Evolutionary conservation across 2,888 invertebrate species (phyloP).

Genomic region (Tryphoninae sp.): DNA sequence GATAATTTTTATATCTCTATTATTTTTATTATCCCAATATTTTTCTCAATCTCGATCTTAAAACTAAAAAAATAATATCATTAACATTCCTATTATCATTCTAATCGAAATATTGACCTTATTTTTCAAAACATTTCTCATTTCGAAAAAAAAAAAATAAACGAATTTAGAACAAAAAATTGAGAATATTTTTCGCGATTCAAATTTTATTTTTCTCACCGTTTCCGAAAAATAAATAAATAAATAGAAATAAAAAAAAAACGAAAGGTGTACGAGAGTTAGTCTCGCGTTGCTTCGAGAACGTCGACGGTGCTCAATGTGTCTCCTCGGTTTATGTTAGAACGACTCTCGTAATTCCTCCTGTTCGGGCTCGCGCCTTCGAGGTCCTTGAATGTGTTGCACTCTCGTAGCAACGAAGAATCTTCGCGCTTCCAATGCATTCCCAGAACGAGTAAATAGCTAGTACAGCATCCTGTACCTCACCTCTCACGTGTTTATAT

Average conservation of each 20-base stretch:
- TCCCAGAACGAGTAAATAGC: conserved; percentile 45
- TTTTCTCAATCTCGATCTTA: too few relatives aligned
- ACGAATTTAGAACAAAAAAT: too few relatives aligned
- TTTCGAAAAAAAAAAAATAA: too few relatives aligned
- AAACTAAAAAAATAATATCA: too few relatives aligned
- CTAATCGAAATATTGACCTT: too few relatives aligned
- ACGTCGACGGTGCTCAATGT: conserved; percentile 17
- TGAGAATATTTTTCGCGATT: too few relatives aligned
- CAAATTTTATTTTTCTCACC: too few relatives aligned
- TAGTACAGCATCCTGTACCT: conserved; percentile 35
- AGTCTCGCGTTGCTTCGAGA: neutral
- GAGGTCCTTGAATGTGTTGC: conserved; percentile 7
- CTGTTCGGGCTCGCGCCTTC: conserved; percentile 14
- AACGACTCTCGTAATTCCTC: conserved; percentile 60
- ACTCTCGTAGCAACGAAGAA: conserved; percentile 18
- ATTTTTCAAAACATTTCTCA: too few relatives aligned
- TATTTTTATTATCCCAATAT: too few relatives aligned
- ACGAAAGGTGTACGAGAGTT: conserved; percentile 46
- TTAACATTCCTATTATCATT: too few relatives aligned
- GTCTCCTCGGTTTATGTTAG: conserved; percentile 55
- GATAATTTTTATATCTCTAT: conserved; percentile 29
- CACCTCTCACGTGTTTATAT: conserved; percentile 27
- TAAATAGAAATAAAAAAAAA: too few relatives aligned
- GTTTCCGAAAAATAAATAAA: conserved; percentile 27
- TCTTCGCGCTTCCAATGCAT: conserved; percentile 46